Conservation (phyloP, 2,113 vertebrate genomes). For the Phoenicopterus ruber region DNA sequence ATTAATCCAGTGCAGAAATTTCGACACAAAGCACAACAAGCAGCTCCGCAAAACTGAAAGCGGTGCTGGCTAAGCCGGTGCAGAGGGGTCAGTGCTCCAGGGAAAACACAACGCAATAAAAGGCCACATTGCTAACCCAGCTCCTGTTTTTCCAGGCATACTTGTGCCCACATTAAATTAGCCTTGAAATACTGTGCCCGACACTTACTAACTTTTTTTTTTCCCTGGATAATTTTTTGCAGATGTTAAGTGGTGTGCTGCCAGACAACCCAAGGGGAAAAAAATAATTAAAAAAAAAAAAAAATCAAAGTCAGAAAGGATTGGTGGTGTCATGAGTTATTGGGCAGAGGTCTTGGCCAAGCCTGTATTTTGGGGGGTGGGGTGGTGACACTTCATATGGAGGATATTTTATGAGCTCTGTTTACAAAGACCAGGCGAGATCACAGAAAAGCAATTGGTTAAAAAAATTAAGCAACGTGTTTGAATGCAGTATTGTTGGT, state of each 20-base stretch:
- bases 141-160: neutral
- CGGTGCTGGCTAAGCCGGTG: neutral
- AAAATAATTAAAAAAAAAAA: too few relatives aligned
- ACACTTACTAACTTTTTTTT: neutral
- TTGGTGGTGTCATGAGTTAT: neutral
- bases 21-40: neutral
- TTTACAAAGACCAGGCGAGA: neutral
- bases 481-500: neutral
- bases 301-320: neutral
- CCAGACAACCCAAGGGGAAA: neutral
- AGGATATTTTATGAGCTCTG: neutral
- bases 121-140: neutral
- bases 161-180: neutral
- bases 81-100: neutral
- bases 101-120: neutral
- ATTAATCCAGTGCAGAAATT: neutral
- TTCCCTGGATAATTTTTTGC: neutral
- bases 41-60: neutral
- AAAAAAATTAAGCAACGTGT: accelerated
- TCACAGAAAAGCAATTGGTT: neutral
- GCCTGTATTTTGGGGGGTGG: neutral
- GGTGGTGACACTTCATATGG: neutral
- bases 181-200: neutral
- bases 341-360: neutral
- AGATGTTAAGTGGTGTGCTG: neutral